Conservation (phyloP, 2,113 vertebrate genomes). For the Pollimyrus isidori region DNA sequence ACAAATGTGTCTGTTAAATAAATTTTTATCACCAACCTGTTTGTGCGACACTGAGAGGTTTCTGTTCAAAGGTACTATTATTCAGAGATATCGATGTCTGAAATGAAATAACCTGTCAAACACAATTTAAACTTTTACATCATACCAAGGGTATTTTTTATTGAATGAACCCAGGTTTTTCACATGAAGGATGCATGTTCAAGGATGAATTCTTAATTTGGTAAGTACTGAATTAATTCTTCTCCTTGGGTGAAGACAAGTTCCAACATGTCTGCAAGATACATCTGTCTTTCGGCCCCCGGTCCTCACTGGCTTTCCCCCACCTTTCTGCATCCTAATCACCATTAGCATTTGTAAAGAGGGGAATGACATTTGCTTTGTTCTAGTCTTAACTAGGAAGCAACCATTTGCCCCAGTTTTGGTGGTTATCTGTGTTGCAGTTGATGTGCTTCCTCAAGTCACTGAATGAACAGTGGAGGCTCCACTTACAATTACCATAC, state of each 20-base stretch:
- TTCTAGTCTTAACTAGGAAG: conserved; percentile 3
- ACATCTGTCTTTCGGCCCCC: background rate
- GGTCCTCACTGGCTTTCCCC: background rate
- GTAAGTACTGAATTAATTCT: background rate
- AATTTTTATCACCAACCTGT: background rate
- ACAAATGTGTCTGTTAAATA: background rate
- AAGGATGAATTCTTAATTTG: background rate
- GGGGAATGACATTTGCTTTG: background rate
- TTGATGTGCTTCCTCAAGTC: background rate
- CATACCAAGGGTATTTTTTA: background rate
- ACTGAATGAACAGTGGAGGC: background rate
- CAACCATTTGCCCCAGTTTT: background rate
- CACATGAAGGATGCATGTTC: background rate
- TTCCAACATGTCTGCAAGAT: background rate
- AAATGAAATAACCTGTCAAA: background rate
- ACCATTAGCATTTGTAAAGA: conserved; percentile 7
- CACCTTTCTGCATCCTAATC: too few species aligned
- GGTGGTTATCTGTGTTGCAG: background rate
- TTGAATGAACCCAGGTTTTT: background rate
- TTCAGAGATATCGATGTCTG: background rate
- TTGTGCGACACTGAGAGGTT: background rate
- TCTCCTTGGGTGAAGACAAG: background rate
- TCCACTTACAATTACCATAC: background rate
- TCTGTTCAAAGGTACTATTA: background rate
- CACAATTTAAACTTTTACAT: background rate